These are phyloP conservation scores for Hypomecis atomaria DNA, from an alignment of 2,888 invertebrate genomes.

Conservation along the genomic window DNA sequence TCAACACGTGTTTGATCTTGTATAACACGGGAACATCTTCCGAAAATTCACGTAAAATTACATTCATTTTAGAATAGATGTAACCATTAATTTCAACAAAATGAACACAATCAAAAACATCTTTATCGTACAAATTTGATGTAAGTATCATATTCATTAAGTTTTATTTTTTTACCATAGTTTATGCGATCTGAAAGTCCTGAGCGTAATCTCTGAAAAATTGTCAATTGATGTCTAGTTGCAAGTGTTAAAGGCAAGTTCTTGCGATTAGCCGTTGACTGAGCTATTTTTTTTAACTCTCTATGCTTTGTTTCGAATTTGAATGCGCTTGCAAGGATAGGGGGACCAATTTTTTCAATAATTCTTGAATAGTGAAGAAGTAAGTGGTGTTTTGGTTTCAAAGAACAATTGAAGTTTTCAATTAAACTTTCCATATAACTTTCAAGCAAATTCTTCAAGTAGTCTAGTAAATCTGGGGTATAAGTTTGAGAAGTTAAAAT, in stretches of 20 bases:
- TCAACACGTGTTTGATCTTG: too few species aligned
- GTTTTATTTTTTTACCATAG: neutral
- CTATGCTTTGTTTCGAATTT: conserved; percentile 11
- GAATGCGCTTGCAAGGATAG: conserved; percentile 5
- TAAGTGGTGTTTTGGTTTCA: conserved; percentile 26
- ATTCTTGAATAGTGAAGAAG: conserved; percentile 21
- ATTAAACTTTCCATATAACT: conserved; percentile 6
- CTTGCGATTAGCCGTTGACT: neutral
- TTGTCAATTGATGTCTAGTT: neutral
- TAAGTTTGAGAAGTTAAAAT: conserved; percentile 8
- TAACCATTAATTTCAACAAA: neutral
- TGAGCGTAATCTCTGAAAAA: neutral
- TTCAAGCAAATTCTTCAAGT: conserved; percentile 2
- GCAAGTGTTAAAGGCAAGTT: conserved; percentile 6
- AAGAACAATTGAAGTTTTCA: conserved; percentile 1
- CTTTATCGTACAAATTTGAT: neutral
- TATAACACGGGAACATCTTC: neutral
- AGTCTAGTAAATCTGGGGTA: neutral
- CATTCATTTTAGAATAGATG: neutral
- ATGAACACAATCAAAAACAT: neutral
- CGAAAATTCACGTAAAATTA: neutral
- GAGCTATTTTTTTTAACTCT: conserved; percentile 4
- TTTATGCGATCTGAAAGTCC: neutral
- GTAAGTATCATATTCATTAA: neutral
- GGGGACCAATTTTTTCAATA: conserved; percentile 13